Percentiles rank a stretch among this genome's conserved stretches.
phyloP scores from a whole-genome alignment of 1,140 invertebrate species.

The Drosophila sproati region DNA sequence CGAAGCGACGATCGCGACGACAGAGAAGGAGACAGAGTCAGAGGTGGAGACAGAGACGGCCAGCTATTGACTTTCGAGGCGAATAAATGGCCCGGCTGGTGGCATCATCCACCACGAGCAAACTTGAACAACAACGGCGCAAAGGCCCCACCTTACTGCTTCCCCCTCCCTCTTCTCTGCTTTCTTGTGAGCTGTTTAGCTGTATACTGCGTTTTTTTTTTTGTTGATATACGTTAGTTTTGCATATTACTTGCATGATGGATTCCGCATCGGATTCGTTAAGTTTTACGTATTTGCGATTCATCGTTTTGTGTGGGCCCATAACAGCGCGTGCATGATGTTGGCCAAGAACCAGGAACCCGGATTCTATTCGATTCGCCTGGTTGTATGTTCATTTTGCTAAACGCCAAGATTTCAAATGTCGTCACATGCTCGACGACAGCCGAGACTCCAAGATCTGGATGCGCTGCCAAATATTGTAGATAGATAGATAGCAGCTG shows the following conservation, averaged over 20 bases:
- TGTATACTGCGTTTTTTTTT: background rate
- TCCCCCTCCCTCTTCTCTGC: background rate
- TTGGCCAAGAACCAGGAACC: background rate
- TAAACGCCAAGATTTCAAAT: slow-evolving; percentile 27
- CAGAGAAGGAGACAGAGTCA: slow-evolving; percentile 6
- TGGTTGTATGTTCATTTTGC: background rate
- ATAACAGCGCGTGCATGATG: slow-evolving; percentile 35
- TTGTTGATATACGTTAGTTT: slow-evolving; percentile 43
- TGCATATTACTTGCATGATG: slow-evolving; percentile 80
- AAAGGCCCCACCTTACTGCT: slow-evolving; percentile 10
- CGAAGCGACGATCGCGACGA: slow-evolving; percentile 37
- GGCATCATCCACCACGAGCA: slow-evolving; percentile 6
- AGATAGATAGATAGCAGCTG: slow-evolving; percentile 2
- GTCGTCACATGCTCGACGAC: slow-evolving; percentile 42
- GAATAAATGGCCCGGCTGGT: slow-evolving; percentile 51
- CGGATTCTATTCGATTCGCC: background rate
- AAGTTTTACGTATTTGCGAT: slow-evolving; percentile 7
- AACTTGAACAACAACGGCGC: background rate
- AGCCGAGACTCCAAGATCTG: slow-evolving; percentile 33
- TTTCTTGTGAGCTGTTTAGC: slow-evolving; percentile 8
- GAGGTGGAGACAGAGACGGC: slow-evolving; percentile 5
- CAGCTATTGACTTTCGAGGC: slow-evolving; percentile 66
- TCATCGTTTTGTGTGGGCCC: slow-evolving; percentile 69
- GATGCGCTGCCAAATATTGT: slow-evolving; percentile 53
- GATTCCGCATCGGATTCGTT: slow-evolving; percentile 70